These are phyloP conservation scores for Thumatha senex DNA, from an alignment of 2,888 invertebrate species.

Conservation along the genomic window DNA sequence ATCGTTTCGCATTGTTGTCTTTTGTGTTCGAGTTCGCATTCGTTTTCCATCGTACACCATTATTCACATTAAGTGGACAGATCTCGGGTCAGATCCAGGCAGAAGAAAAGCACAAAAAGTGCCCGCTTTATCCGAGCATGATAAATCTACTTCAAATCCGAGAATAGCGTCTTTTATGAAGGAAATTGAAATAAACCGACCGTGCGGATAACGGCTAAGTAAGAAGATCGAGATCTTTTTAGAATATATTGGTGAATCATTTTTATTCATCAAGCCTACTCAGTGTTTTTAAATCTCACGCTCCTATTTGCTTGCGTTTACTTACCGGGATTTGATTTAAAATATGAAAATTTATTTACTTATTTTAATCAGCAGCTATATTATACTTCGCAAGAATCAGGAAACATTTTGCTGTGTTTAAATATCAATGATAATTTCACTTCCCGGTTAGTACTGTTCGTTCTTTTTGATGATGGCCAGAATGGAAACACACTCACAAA, in stretches of 20 bases:
- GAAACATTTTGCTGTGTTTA: too few relatives aligned
- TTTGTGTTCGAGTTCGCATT: slow-evolving; percentile 80
- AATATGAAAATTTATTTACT: too few relatives aligned
- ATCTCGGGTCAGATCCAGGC: slow-evolving; percentile 84
- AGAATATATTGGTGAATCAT: slow-evolving; percentile 80
- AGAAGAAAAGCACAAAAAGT: slow-evolving; percentile 84
- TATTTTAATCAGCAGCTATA: too few relatives aligned
- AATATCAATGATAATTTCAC: too few relatives aligned
- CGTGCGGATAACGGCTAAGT: slow-evolving; percentile 83
- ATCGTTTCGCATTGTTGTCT: slow-evolving; percentile 81
- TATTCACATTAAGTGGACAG: slow-evolving; percentile 84
- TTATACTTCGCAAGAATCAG: too few relatives aligned
- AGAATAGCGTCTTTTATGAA: slow-evolving; percentile 84
- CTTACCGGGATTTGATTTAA: not conserved
- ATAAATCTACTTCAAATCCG: slow-evolving; percentile 84
- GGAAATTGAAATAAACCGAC: slow-evolving; percentile 84
- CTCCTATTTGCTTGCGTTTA: slow-evolving; percentile 11
- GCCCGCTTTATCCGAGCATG: slow-evolving; percentile 84
- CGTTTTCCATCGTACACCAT: slow-evolving; percentile 83
- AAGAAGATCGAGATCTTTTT: slow-evolving; percentile 80
- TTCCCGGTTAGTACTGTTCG: too few relatives aligned
- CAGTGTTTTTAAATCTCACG: slow-evolving; percentile 25
- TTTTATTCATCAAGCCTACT: slow-evolving; percentile 72
- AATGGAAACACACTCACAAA: too few relatives aligned
- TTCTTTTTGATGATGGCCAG: too few relatives aligned